Evolutionary conservation across 2,113 vertebrate species (phyloP).

Genomic region (Vulpes ferrilata): DNA sequence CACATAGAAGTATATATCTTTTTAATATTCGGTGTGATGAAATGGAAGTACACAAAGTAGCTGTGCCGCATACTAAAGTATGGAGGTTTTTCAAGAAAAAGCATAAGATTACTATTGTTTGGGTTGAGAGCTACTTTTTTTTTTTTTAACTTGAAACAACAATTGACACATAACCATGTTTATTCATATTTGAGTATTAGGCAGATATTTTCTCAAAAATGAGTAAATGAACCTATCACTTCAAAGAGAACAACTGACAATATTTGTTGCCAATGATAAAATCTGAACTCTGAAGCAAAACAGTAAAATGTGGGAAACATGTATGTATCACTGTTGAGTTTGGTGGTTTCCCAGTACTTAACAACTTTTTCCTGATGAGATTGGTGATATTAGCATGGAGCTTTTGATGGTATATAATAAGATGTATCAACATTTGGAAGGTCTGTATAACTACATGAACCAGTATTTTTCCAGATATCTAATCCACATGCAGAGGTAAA

Average conservation of each 20-base stretch:
- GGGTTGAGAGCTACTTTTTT: neutral
- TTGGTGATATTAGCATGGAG: neutral
- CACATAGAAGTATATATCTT: neutral
- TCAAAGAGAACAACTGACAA: neutral
- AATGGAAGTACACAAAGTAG: neutral
- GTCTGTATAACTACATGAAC: neutral
- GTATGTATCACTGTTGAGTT: neutral
- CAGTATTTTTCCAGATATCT: constrained; percentile 11
- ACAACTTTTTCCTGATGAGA: constrained; percentile 32
- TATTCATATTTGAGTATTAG: neutral
- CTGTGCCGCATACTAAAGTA: neutral
- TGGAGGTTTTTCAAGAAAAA: neutral
- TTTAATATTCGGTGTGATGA: neutral
- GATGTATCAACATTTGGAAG: neutral
- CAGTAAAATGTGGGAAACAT: neutral
- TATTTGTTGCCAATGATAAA: constrained; percentile 26
- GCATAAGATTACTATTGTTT: neutral
- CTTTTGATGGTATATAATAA: neutral
- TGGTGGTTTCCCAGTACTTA: neutral
- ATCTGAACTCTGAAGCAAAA: constrained; percentile 48
- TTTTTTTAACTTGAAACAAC: neutral
- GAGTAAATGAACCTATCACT: neutral
- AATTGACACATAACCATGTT: neutral
- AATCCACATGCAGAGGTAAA: neutral
- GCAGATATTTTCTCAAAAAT: neutral